Evolutionary conservation across 2,797 vertebrate species (phyloP).

Genomic region (Sciaenops ocellatus): DNA sequence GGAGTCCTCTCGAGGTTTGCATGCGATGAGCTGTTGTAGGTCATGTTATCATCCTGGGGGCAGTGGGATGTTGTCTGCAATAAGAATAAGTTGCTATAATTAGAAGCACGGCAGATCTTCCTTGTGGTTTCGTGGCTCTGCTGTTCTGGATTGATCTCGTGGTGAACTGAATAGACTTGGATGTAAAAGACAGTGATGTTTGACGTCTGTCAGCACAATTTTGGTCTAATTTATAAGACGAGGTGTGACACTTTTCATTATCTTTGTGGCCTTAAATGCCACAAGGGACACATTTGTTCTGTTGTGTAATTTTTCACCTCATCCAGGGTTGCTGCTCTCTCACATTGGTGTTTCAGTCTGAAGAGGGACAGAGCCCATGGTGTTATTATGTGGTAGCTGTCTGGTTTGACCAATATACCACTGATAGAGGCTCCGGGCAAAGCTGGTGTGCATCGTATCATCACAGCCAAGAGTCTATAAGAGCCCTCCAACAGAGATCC

Average conservation of each 20-base stretch:
- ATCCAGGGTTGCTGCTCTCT: background rate
- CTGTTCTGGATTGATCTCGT: constrained; percentile 44
- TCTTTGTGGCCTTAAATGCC: constrained; percentile 3
- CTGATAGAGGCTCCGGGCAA: constrained; percentile 31
- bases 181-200: constrained; percentile 14
- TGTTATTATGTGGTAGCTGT: constrained; percentile 40
- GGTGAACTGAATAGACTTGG: constrained; percentile 17
- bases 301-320: constrained; percentile 13
- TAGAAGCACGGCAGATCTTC: constrained; percentile 62
- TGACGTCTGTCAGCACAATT: background rate
- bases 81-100: constrained; percentile 72
- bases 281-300: background rate
- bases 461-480: constrained; percentile 35
- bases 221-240: background rate
- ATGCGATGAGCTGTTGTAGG: constrained; percentile 68
- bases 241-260: background rate
- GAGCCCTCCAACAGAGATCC: constrained; percentile 31
- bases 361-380: background rate
- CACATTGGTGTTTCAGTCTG: background rate
- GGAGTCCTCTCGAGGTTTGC: constrained; percentile 54
- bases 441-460: constrained; percentile 13
- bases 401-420: constrained; percentile 29
- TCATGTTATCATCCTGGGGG: constrained; percentile 68
- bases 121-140: constrained; percentile 35
- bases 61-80: constrained; percentile 66